phyloP scores from a whole-genome alignment of 2,888 invertebrate genomes.

The Torymus aiolomorphi region DNA sequence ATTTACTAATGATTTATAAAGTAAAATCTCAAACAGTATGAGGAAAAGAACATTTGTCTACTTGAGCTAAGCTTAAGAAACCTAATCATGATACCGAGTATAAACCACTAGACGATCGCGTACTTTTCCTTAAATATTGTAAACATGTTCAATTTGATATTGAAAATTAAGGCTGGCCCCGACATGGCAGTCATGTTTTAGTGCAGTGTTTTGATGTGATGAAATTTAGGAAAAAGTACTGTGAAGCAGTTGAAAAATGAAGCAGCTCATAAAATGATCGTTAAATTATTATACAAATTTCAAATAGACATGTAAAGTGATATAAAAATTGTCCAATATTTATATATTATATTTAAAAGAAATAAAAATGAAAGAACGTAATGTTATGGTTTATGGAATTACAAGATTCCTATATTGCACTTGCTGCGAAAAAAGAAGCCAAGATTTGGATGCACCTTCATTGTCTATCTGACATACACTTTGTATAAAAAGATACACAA shows the following conservation, averaged over 20 bases:
- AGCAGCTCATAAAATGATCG: constrained; percentile 43
- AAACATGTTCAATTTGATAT: constrained; percentile 44
- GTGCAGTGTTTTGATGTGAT: constrained; percentile 39
- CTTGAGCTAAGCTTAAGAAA: neutral
- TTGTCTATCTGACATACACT: constrained; percentile 68
- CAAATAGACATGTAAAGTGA: constrained; percentile 62
- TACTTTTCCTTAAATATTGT: constrained; percentile 8
- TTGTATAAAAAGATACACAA: constrained; percentile 71
- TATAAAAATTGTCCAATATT: constrained; percentile 62
- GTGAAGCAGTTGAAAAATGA: constrained; percentile 35
- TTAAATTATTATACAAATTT: constrained; percentile 58
- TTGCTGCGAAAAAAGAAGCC: constrained; percentile 57
- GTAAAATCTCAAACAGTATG: neutral
- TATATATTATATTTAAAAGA: constrained; percentile 62
- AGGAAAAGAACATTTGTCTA: neutral
- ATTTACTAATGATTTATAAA: constrained; percentile 10
- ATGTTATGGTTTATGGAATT: constrained; percentile 60
- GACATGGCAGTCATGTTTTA: constrained; percentile 34
- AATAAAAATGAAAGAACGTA: constrained; percentile 52
- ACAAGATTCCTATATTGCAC: constrained; percentile 56
- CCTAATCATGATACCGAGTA: constrained; percentile 18
- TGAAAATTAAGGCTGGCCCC: constrained; percentile 37
- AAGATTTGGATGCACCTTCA: constrained; percentile 60
- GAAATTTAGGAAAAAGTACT: constrained; percentile 40
- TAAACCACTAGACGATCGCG: constrained; percentile 27